Evolutionary conservation across 2,888 invertebrate genomes (phyloP), one percentile per base, ranked within the genome.

Genomic region (Andrena bicolor): DNA sequence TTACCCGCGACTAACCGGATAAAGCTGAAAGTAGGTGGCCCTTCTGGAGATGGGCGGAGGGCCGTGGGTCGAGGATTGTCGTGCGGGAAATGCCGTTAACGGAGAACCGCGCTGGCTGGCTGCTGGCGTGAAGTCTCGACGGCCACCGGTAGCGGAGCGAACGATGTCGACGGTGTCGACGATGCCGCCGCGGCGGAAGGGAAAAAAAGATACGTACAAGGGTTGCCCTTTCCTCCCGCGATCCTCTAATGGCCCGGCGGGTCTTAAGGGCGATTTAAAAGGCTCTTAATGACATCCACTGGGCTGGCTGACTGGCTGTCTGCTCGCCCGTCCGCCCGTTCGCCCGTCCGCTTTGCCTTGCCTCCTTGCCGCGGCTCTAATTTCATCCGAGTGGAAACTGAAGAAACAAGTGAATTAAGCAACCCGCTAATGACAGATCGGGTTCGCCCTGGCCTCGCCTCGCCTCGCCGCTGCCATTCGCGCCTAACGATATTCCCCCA

Each of bases 351-450:
- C 51, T 65, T 56, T 51, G 63, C 26, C 77, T 69, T 56, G 68
- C 69, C 76, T 74, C 63, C 73, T 81, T 72, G 80, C 84, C 86
- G 85, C 86, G 89, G 90, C 88, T 92, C 90, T 90, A 91, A 92
- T 92, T 92, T 92, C 91, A 91, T 89, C 91, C 89, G 77, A 92
- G 92, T 92, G 92, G 93, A 93, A 93, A 93, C 93, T 91, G 92
- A 93, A 93, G 93, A 93, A 93, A 93, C 93, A 93, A 93, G 93
- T 93, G 93, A 93, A 93, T 93, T 93, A 93, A 90, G 90, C 89
- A 88, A 86, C 89, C 84, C 84, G 90, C 91, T 92, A 92, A 92
- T 92, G 92, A 92, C 91, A 91, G 92, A 92, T 92, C 92, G 90
- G 87, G 90, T 92, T 91, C 90, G 83, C 81, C 73, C 56, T 26